Base-by-base conservation (phyloP, 2,888 invertebrate genomes). In the Anoncus sp. region DNA sequence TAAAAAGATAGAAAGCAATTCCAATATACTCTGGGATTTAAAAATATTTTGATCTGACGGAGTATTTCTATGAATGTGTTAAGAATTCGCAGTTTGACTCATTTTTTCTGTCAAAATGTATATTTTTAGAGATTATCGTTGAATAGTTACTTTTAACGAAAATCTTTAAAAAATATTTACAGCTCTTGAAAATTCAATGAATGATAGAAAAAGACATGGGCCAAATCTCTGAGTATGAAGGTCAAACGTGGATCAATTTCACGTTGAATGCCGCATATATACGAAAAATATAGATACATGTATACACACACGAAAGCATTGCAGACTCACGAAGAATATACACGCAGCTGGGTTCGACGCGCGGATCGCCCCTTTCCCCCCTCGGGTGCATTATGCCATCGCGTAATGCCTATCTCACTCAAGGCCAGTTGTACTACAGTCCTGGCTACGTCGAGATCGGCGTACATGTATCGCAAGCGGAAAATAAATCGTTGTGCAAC, bases 401-500 rank as follows among this genome's bases (percentile, higher is more conserved):
- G 87, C 81, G 87, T 86, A 87, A 86, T 85, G 88, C 85, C 88
- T 89, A 86, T 88, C 86, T 84, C 85, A 88, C 86, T 86, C 89
- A 90, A 90, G 90, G 90, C 87, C 89, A 89, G 87, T 88, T 89
- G 85, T 90, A 89, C 90, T 89, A 88, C 88, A 86, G 83, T 86
- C 73, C 79, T 78, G 69, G 69, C 72, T 62, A 47, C 75, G 72
- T 71, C 74, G 77, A 60, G 71, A 76, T 59, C 66, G 62, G 77
- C 81, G 82, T 82, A 78, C 85, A 85, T 84, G 85, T 84, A 83
- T 83, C 82, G 85, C 87, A 81, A 83, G 63, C 82, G 89, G 87
- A 90, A 89, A 90, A 89, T 89, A 87, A 89, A 89, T 89, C 82
- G 88, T 90, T 90, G 90, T 88, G 90, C 88, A 90, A 90, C 85